Evolutionary conservation across 2,797 vertebrate genomes (phyloP).

Genomic region (Schizopygopsis pylzovi): DNA sequence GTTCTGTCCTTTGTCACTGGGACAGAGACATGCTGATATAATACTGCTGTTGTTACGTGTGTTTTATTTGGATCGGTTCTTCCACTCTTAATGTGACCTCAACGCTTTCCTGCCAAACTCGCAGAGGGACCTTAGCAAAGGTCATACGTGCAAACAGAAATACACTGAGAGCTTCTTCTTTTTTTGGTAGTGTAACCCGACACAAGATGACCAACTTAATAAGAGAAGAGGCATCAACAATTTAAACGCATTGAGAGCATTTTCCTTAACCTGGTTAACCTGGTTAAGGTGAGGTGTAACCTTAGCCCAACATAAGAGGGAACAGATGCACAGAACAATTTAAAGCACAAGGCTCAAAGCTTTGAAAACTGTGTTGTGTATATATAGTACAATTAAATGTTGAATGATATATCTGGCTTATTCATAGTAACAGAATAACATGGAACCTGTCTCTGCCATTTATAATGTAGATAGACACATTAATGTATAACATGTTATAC

Average conservation of each 20-base stretch:
- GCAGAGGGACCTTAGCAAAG: slow-evolving; percentile 15
- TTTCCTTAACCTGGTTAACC: neutral
- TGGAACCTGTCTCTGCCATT: neutral
- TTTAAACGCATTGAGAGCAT: neutral
- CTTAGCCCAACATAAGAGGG: slow-evolving; percentile 1
- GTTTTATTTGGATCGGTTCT: slow-evolving; percentile 18
- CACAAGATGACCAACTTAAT: slow-evolving; percentile 31
- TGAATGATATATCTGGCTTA: neutral
- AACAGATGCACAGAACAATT: slow-evolving; percentile 1
- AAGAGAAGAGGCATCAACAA: slow-evolving; percentile 35
- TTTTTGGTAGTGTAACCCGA: slow-evolving; percentile 35
- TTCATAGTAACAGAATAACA: neutral
- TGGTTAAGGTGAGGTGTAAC: neutral
- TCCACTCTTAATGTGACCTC: slow-evolving; percentile 31
- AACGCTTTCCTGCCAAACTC: slow-evolving; percentile 1
- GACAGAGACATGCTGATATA: slow-evolving; percentile 10
- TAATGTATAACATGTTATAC: neutral
- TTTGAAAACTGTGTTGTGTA: neutral
- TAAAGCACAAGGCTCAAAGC: neutral
- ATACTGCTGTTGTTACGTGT: neutral
- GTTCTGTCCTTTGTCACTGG: neutral
- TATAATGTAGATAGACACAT: neutral
- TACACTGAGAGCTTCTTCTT: neutral
- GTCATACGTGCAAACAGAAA: neutral
- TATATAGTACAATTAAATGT: neutral